A percentile compares a stretch with the other conserved stretches of the same genome.
Evolutionary conservation across 2,888 invertebrate genomes (phyloP).

Genomic region (Dryadula phaetusa): DNA sequence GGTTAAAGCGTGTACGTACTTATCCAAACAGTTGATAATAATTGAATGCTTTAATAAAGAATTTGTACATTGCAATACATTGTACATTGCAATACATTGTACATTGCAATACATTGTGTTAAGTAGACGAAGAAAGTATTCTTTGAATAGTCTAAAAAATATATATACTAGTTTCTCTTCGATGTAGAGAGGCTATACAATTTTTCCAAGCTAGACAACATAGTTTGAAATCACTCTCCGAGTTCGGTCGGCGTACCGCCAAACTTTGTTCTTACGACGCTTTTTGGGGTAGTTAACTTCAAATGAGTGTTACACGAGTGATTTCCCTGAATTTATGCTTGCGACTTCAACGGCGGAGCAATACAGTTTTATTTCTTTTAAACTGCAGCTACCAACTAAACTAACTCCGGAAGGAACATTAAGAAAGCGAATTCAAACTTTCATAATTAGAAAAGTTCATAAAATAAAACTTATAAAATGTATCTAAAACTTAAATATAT

Average conservation of each 20-base stretch:
- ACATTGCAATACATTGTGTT: no score
- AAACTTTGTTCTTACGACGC: constrained; percentile 63
- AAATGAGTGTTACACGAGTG: constrained; percentile 66
- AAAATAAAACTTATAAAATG: constrained; percentile 3
- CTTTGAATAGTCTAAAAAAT: neutral
- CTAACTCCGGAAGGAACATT: constrained; percentile 13
- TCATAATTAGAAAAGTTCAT: constrained; percentile 16
- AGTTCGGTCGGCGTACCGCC: constrained; percentile 54
- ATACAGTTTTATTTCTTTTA: constrained; percentile 49
- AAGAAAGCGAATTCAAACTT: constrained; percentile 17
- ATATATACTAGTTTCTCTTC: neutral
- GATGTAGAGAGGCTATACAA: constrained; percentile 15
- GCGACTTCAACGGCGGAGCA: constrained; percentile 43
- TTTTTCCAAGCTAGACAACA: constrained; percentile 47
- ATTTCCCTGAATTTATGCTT: constrained; percentile 60
- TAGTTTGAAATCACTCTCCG: constrained; percentile 51
- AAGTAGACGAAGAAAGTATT: neutral
- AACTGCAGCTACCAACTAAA: constrained; percentile 35
- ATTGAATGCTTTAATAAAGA: no score
- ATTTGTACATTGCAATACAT: no score
- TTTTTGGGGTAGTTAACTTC: constrained; percentile 64
- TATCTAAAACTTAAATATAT: neutral
- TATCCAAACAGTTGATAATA: no score
- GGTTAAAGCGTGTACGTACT: no score
- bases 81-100: no score